Conservation (phyloP, 2,888 invertebrate species). For the Ophion ellenae region DNA sequence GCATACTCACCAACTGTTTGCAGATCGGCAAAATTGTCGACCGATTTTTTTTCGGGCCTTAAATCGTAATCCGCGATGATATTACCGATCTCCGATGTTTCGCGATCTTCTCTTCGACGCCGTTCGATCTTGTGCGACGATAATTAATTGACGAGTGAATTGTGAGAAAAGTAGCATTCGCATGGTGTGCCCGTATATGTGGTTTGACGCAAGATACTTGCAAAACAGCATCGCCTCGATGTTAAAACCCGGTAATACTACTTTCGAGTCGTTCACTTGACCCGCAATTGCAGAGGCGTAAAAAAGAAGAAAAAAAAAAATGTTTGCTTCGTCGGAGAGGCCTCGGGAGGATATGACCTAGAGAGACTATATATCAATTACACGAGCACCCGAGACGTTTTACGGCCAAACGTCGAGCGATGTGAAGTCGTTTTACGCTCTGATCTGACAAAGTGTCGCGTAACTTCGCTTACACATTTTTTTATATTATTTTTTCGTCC, state of each 20-base stretch:
- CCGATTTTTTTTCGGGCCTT: background rate
- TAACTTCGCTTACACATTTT: background rate
- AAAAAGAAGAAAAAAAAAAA: conserved; percentile 52
- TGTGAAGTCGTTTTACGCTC: conserved; percentile 19
- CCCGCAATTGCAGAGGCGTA: conserved; percentile 78
- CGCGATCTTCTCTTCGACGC: background rate
- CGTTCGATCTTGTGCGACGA: background rate
- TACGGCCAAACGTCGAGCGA: background rate
- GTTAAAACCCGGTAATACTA: conserved; percentile 69
- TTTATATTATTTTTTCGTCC: background rate
- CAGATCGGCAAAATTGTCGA: background rate
- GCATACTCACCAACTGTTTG: too few species aligned
- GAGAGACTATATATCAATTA: conserved; percentile 53
- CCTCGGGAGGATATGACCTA: conserved; percentile 49
- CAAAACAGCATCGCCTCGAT: conserved; percentile 48
- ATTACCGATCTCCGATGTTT: background rate
- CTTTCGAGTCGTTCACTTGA: conserved; percentile 76
- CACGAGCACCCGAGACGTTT: conserved; percentile 6
- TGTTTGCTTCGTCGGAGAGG: conserved; percentile 1
- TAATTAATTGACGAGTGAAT: conserved; percentile 25
- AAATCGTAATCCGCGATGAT: background rate
- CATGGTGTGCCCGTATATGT: conserved; percentile 3
- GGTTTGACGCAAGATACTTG: conserved; percentile 66
- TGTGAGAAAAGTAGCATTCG: conserved; percentile 17
- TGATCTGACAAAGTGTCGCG: conserved; percentile 9